Percentiles rank a stretch among this genome's conserved stretches.
Conservation (phyloP, 2,888 invertebrate genomes). For the Carpatolechia fugitivella region DNA sequence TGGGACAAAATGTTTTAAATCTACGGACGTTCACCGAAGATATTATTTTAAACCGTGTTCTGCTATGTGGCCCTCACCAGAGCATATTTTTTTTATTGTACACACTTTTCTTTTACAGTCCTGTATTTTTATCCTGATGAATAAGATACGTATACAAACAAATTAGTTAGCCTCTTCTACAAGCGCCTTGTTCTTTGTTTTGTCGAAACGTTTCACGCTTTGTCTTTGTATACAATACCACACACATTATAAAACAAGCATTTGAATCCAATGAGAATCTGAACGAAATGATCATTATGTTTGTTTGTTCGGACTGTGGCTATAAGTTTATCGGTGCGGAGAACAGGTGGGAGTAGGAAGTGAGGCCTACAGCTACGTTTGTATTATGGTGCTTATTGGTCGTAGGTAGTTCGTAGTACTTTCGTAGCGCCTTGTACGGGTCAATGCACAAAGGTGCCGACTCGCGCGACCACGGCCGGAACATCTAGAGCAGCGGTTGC, state of each 20-base stretch:
- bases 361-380: background rate
- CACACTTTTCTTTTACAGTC: no score
- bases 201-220: background rate
- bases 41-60: no score
- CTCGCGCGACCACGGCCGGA: constrained; percentile 29
- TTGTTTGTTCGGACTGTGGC: constrained; percentile 5
- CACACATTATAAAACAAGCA: constrained; percentile 3
- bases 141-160: background rate
- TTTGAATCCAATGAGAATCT: constrained; percentile 6
- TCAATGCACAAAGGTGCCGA: constrained; percentile 72
- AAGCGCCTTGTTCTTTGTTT: background rate
- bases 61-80: no score
- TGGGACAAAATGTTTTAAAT: no score
- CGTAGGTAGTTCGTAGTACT: background rate
- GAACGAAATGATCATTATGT: constrained; percentile 3
- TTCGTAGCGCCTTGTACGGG: constrained; percentile 58
- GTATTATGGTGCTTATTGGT: background rate
- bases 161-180: background rate
- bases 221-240: background rate
- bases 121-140: background rate
- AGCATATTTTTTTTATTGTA: no score
- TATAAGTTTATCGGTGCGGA: constrained; percentile 43
- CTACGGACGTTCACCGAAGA: no score
- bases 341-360: constrained; percentile 36
- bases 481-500: constrained; percentile 16